Conservation (phyloP, 2,113 vertebrate species). For the Mustelus asterias region DNA sequence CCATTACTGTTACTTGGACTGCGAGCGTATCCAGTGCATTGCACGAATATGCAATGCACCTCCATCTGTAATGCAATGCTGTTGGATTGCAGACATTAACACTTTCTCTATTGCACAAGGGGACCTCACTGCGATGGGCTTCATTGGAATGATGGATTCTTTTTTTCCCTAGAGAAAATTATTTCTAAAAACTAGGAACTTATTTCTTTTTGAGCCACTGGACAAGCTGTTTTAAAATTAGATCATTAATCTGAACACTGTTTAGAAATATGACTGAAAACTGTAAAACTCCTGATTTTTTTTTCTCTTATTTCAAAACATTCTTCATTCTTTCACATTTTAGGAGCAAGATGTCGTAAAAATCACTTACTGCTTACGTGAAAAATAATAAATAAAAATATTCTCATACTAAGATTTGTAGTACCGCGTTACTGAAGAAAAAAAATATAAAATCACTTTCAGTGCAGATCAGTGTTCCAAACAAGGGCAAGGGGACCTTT, state of each 20-base stretch:
- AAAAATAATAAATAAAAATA: conserved; percentile 30
- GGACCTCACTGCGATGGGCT: background rate
- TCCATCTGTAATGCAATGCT: conserved; percentile 7
- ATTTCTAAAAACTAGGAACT: conserved; percentile 6
- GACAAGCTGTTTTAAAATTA: conserved; percentile 8
- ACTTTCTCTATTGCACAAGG: background rate
- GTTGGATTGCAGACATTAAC: background rate
- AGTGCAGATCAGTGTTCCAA: conserved; percentile 30
- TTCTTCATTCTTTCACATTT: conserved; percentile 28
- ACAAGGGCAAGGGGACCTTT: background rate
- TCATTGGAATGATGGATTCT: conserved; percentile 1
- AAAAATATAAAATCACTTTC: conserved; percentile 7
- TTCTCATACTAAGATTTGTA: background rate
- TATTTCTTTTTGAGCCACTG: background rate
- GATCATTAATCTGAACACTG: conserved; percentile 7
- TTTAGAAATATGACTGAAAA: conserved; percentile 29
- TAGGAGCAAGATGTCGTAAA: conserved; percentile 25
- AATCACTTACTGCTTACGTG: conserved; percentile 28
- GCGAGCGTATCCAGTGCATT: background rate
- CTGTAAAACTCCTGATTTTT: conserved; percentile 15
- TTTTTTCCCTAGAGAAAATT: background rate
- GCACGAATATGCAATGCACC: background rate
- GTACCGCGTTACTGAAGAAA: conserved; percentile 21
- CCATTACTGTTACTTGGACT: conserved; percentile 17
- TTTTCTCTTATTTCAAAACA: background rate